Evolutionary conservation across 2,113 vertebrate genomes (phyloP).

Genomic region (Oreocharis arfaki): DNA sequence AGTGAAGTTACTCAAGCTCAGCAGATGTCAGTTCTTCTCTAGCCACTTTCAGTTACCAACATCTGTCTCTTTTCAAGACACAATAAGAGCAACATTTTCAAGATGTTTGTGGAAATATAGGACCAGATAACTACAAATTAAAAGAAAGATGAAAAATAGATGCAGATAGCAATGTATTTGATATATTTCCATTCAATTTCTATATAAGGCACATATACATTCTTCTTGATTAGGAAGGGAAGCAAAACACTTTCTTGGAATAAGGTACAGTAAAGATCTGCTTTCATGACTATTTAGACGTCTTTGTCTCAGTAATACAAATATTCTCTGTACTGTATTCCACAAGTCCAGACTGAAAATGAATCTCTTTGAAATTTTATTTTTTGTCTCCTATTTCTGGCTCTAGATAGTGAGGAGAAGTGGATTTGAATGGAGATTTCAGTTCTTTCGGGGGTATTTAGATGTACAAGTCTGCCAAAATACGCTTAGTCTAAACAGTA

Average conservation of each 20-base stretch:
- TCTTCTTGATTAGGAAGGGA: neutral
- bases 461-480: neutral
- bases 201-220: neutral
- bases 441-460: neutral
- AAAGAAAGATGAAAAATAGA: neutral
- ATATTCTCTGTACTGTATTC: neutral
- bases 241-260: neutral
- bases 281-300: neutral
- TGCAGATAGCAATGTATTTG: neutral
- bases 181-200: neutral
- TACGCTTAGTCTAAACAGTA: neutral
- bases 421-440: neutral
- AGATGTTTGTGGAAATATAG: neutral
- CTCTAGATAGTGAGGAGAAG: neutral
- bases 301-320: neutral
- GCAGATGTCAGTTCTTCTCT: neutral
- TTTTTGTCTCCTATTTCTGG: neutral
- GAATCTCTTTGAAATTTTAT: neutral
- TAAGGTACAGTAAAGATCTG: neutral
- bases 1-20: neutral
- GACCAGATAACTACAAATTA: neutral
- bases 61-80: neutral
- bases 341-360: neutral
- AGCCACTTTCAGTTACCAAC: neutral
- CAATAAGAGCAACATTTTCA: neutral